Evolutionary conservation across 2,113 vertebrate genomes (phyloP).

Genomic region (Corythoichthys intestinalis): DNA sequence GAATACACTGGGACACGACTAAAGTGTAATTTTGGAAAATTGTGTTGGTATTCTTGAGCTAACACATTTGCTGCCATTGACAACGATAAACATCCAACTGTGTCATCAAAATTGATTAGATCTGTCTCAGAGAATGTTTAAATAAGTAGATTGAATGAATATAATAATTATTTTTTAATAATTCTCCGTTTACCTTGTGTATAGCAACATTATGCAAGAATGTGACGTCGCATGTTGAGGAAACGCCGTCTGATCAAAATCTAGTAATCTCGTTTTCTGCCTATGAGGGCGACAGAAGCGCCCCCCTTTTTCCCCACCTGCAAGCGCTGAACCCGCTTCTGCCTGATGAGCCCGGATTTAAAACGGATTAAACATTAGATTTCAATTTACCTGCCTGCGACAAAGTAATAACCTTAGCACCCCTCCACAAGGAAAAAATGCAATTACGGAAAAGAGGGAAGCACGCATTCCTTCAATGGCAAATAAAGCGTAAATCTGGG

Average conservation of each 20-base stretch:
- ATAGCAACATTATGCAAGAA: slow-evolving; percentile 38
- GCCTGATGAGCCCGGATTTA: slow-evolving; percentile 52
- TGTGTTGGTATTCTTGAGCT: too few relatives aligned
- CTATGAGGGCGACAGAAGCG: slow-evolving; percentile 36
- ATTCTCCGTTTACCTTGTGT: background rate
- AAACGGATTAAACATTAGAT: slow-evolving; percentile 58
- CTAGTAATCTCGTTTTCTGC: slow-evolving; percentile 60
- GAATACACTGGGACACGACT: background rate
- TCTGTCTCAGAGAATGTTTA: too few relatives aligned
- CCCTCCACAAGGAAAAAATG: slow-evolving; percentile 25
- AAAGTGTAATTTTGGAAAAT: background rate
- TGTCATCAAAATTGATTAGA: too few relatives aligned
- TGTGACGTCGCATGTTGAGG: slow-evolving; percentile 25
- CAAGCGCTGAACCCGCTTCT: slow-evolving; percentile 30
- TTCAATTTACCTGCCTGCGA: slow-evolving; percentile 60
- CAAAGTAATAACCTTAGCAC: slow-evolving; percentile 54
- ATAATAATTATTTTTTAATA: too few relatives aligned
- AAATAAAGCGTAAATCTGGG: slow-evolving; percentile 36
- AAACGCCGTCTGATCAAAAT: slow-evolving; percentile 42
- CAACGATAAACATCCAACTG: too few relatives aligned
- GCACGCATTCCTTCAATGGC: slow-evolving; percentile 35
- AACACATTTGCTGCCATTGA: too few relatives aligned
- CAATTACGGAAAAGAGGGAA: slow-evolving; percentile 47
- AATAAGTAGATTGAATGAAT: too few relatives aligned
- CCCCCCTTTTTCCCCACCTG: slow-evolving; percentile 56